Conservation (phyloP, 1,140 invertebrate species). For the Drosophila trapezifrons region DNA sequence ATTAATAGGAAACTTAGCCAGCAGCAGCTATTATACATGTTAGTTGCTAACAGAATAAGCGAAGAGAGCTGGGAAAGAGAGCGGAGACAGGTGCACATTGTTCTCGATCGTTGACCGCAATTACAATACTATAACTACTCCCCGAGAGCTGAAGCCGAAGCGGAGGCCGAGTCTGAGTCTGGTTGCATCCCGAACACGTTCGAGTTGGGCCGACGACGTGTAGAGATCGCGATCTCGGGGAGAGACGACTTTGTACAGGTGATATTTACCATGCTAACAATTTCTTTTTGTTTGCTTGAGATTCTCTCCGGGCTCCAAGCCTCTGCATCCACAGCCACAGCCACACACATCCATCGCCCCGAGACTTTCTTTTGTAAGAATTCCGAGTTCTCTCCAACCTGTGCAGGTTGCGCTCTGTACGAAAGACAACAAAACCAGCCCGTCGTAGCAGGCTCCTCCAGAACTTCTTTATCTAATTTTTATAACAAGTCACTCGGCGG, state of each 20-base stretch:
- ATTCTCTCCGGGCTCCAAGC: slow-evolving; percentile 27
- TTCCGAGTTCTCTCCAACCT: slow-evolving; percentile 33
- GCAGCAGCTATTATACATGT: slow-evolving; percentile 2
- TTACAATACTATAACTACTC: slow-evolving; percentile 26
- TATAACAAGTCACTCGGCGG: slow-evolving; percentile 71
- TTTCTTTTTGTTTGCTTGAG: slow-evolving; percentile 59
- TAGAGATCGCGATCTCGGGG: slow-evolving; percentile 42
- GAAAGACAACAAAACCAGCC: slow-evolving; percentile 26
- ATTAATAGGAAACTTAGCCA: slow-evolving; percentile 29
- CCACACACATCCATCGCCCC: slow-evolving; percentile 23
- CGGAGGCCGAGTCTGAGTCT: neutral
- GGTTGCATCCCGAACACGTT: slow-evolving; percentile 54
- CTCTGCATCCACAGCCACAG: slow-evolving; percentile 13
- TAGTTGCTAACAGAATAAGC: slow-evolving; percentile 19
- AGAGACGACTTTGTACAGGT: slow-evolving; percentile 45
- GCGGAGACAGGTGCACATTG: slow-evolving; percentile 64
- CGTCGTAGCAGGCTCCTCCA: slow-evolving; percentile 46
- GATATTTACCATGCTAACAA: slow-evolving; percentile 60
- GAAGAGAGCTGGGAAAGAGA: slow-evolving; percentile 41
- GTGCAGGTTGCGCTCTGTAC: slow-evolving; percentile 32
- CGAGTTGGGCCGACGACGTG: slow-evolving; percentile 40
- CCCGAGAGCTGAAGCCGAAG: neutral
- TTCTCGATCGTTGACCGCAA: slow-evolving; percentile 71
- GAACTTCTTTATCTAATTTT: slow-evolving; percentile 76
- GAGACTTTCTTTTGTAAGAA: slow-evolving; percentile 52